phyloP scores from a whole-genome alignment of 2,797 vertebrate genomes.

The Podarcis siculus region DNA sequence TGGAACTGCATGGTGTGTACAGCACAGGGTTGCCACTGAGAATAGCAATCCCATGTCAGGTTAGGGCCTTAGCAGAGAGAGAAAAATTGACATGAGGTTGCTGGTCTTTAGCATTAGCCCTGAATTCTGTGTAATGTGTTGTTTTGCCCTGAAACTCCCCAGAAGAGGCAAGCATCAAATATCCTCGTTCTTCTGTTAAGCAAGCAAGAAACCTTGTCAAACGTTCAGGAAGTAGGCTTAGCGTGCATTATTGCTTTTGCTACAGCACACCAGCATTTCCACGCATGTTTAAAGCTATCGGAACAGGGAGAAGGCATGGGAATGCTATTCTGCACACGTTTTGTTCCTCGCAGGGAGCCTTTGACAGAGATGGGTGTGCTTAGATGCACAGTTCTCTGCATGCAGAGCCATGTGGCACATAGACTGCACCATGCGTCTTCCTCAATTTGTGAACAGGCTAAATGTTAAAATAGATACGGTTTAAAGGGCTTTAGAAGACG shows the following conservation, averaged over 20 bases:
- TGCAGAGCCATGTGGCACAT: not conserved
- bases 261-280: not conserved
- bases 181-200: not conserved
- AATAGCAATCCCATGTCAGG: not conserved
- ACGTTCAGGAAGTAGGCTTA: not conserved
- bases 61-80: not conserved
- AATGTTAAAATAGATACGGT: conserved; percentile 44
- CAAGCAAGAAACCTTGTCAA: not conserved
- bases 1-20: not conserved
- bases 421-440: not conserved
- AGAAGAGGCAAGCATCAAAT: not conserved
- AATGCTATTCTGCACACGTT: not conserved
- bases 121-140: not conserved
- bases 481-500: conserved; percentile 55
- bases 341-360: not conserved
- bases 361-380: not conserved
- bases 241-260: not conserved
- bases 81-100: not conserved
- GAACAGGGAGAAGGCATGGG: not conserved
- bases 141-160: not conserved
- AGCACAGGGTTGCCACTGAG: not conserved
- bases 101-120: not conserved
- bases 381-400: too few relatives aligned
- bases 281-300: too few relatives aligned
- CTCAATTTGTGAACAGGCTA: not conserved